Conservation (phyloP, 64 coral and sea anemone genomes). For the Actinia equina region DNA sequence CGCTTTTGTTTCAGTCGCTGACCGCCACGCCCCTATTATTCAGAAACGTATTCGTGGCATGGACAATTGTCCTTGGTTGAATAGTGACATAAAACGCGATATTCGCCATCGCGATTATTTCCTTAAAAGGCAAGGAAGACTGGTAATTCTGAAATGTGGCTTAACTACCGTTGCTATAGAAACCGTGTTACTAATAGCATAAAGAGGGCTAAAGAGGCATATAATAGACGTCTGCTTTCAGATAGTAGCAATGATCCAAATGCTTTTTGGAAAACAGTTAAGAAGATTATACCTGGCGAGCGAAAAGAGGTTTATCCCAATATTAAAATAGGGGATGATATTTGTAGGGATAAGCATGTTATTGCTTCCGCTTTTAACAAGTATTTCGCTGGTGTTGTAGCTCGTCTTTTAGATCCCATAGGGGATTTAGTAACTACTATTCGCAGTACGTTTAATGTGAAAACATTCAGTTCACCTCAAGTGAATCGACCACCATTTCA, state of each 20-base stretch:
- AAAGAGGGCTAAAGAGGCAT: not conserved
- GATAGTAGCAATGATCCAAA: slow-evolving; percentile 39
- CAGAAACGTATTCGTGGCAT: slow-evolving; percentile 27
- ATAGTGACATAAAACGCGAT: slow-evolving; percentile 23
- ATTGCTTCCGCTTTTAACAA: slow-evolving; percentile 56
- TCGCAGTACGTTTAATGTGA: slow-evolving; percentile 10
- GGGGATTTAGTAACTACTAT: slow-evolving; percentile 5
- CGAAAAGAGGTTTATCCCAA: slow-evolving; percentile 12
- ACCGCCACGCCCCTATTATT: slow-evolving; percentile 31
- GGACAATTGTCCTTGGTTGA: slow-evolving; percentile 42
- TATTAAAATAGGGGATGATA: slow-evolving; percentile 14
- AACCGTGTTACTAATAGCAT: slow-evolving; percentile 27
- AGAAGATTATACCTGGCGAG: slow-evolving; percentile 38
- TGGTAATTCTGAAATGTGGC: slow-evolving; percentile 21
- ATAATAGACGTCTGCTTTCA: slow-evolving; percentile 23
- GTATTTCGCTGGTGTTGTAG: slow-evolving; percentile 31
- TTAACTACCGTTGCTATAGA: slow-evolving; percentile 36
- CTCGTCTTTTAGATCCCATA: not conserved
- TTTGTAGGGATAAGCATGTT: slow-evolving; percentile 9
- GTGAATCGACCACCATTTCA: no score
- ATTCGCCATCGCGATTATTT: slow-evolving; percentile 49
- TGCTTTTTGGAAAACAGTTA: slow-evolving; percentile 57
- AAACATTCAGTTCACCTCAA: not conserved
- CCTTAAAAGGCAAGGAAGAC: slow-evolving; percentile 46
- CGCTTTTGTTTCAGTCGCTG: slow-evolving; percentile 13